phyloP scores from a whole-genome alignment of 2,797 vertebrate species.

The Hypotaenidia okinawae region DNA sequence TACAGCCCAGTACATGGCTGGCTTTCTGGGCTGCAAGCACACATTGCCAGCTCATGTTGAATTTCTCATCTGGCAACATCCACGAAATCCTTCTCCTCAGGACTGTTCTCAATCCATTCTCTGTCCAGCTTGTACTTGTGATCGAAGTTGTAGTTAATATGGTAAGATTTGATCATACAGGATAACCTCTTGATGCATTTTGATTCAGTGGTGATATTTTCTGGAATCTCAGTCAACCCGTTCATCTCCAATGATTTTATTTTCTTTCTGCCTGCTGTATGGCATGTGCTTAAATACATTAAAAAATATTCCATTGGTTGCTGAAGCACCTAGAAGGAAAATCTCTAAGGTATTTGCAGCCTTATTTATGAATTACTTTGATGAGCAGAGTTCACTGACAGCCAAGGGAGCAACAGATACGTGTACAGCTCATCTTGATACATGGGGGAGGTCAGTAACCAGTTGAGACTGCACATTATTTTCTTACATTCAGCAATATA shows the following conservation, averaged over 20 bases:
- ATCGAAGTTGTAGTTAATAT: not conserved
- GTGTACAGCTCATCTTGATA: slow-evolving; percentile 50
- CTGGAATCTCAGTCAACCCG: not conserved
- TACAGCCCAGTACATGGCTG: too few relatives aligned
- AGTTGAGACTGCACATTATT: slow-evolving; percentile 47
- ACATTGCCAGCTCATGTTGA: too few relatives aligned
- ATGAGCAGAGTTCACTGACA: not conserved
- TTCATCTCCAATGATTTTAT: not conserved
- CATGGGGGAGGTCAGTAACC: slow-evolving; percentile 23
- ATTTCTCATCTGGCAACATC: too few relatives aligned
- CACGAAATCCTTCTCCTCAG: too few relatives aligned
- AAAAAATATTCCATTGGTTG: not conserved
- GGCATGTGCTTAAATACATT: not conserved
- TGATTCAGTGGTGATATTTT: not conserved
- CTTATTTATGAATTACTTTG: slow-evolving; percentile 19
- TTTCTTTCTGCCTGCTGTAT: not conserved
- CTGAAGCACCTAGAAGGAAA: not conserved
- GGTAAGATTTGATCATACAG: not conserved
- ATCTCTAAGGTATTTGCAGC: not conserved
- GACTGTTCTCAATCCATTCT: too few relatives aligned
- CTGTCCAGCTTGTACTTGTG: too few relatives aligned
- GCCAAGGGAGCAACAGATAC: slow-evolving; percentile 17
- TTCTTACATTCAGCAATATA: slow-evolving; percentile 51
- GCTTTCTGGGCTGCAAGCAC: too few relatives aligned
- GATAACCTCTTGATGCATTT: not conserved